A percentile compares a stretch with the other conserved stretches of the same genome.
phyloP scores from a whole-genome alignment of 2,888 invertebrate species.

The Sinopyrophorus schimmeli region DNA sequence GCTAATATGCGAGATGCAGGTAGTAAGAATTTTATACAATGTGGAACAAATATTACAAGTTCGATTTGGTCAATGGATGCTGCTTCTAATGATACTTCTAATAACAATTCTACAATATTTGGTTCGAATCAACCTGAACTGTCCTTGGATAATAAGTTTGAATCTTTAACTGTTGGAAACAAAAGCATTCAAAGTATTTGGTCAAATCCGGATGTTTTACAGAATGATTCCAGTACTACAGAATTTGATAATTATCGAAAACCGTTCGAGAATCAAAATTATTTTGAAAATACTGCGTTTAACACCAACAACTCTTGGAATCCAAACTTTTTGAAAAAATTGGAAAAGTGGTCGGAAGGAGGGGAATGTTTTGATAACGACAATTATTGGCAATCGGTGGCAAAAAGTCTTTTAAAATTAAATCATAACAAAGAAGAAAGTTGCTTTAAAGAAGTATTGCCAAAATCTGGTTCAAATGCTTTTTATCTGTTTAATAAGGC shows the following conservation, averaged over 20 bases:
- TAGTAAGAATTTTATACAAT: slow-evolving; percentile 52
- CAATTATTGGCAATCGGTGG: slow-evolving; percentile 36
- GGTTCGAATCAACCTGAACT: slow-evolving; percentile 35
- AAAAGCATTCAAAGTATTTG: slow-evolving; percentile 28
- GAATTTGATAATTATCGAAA: slow-evolving; percentile 53
- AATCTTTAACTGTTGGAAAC: slow-evolving; percentile 37
- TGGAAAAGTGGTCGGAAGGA: slow-evolving; percentile 39
- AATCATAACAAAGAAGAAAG: slow-evolving; percentile 66
- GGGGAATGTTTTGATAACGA: slow-evolving; percentile 43
- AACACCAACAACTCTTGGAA: slow-evolving; percentile 7
- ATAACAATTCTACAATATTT: slow-evolving; percentile 37
- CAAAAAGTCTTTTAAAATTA: slow-evolving; percentile 57
- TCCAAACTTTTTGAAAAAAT: slow-evolving; percentile 13
- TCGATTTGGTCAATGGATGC: slow-evolving; percentile 58
- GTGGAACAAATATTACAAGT: slow-evolving; percentile 58
- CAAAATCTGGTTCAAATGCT: slow-evolving; percentile 40
- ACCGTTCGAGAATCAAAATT: slow-evolving; percentile 14
- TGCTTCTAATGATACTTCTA: slow-evolving; percentile 33
- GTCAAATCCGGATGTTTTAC: slow-evolving; percentile 36
- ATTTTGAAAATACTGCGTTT: slow-evolving; percentile 5
- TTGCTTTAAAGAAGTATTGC: slow-evolving; percentile 65
- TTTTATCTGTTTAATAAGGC: slow-evolving; percentile 29
- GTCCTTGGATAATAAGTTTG: slow-evolving; percentile 42
- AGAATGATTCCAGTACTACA: slow-evolving; percentile 51
- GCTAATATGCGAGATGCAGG: slow-evolving; percentile 44